These are phyloP conservation scores for Myathropa florea DNA, from an alignment of 2,888 invertebrate species.

Conservation along the genomic window DNA sequence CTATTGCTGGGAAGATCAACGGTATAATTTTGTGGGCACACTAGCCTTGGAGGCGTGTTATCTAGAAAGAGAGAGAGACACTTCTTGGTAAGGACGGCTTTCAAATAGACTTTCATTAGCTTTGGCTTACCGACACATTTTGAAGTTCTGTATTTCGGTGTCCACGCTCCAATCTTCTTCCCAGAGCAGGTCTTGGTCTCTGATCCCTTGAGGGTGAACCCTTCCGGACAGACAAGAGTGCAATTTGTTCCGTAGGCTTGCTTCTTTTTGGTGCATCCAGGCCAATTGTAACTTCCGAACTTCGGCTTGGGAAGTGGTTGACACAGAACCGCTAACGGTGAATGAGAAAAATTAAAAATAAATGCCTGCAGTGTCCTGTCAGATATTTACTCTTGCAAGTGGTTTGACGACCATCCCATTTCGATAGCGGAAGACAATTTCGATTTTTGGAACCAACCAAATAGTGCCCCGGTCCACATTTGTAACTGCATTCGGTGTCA, in stretches of 20 bases:
- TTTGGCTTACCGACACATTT: conserved; percentile 81
- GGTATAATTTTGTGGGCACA: conserved; percentile 46
- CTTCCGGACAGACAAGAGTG: conserved; percentile 83
- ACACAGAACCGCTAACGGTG: conserved; percentile 80
- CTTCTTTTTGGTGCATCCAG: conserved; percentile 82
- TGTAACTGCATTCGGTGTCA: conserved; percentile 85
- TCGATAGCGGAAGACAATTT: conserved; percentile 85
- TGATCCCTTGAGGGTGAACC: conserved; percentile 83
- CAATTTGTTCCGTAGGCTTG: conserved; percentile 84
- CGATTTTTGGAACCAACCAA: conserved; percentile 84
- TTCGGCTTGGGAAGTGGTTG: conserved; percentile 81
- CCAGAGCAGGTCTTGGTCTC: conserved; percentile 82
- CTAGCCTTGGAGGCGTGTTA: conserved; percentile 52
- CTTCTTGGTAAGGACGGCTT: not conserved
- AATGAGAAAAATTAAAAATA: not conserved
- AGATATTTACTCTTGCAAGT: conserved; percentile 84
- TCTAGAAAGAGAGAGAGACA: conserved; percentile 24
- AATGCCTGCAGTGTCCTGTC: not conserved
- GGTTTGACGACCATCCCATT: conserved; percentile 86
- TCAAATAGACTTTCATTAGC: not conserved
- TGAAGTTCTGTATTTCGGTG: conserved; percentile 79
- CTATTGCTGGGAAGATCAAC: conserved; percentile 39
- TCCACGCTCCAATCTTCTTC: conserved; percentile 82
- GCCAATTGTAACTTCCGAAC: conserved; percentile 82
- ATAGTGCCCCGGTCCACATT: conserved; percentile 84